A percentile compares a stretch with the other conserved stretches of the same genome.
These are phyloP conservation scores for Dastarcus helophoroides DNA, from an alignment of 2,888 invertebrate species.

Conservation along the genomic window DNA sequence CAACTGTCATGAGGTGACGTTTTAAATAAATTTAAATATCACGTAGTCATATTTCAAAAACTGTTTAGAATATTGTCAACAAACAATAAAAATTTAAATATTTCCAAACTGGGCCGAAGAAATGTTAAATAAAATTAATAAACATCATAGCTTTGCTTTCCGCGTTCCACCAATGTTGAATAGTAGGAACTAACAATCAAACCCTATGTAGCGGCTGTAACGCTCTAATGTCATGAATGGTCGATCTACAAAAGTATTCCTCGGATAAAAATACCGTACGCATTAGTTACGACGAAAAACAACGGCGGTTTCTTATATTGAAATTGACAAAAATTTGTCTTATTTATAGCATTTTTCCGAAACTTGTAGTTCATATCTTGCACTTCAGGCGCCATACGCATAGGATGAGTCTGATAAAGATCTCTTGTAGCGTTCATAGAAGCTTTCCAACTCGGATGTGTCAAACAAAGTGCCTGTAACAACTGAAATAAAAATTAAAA, in stretches of 20 bases:
- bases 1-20: no score
- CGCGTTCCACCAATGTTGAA: not conserved
- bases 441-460: slow-evolving; percentile 3
- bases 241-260: slow-evolving; percentile 5
- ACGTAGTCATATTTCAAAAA: no score
- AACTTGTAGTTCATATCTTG: slow-evolving; percentile 1
- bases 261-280: slow-evolving; percentile 4
- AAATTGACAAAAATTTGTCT: slow-evolving; percentile 1
- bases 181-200: slow-evolving; percentile 2
- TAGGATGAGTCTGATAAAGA: slow-evolving; percentile 1
- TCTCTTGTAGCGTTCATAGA: slow-evolving; percentile 1
- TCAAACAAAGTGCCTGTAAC: slow-evolving; percentile 3
- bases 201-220: slow-evolving; percentile 4
- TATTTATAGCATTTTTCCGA: slow-evolving; percentile 1
- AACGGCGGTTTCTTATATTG: slow-evolving; percentile 4
- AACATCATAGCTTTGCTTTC: slow-evolving; percentile 4
- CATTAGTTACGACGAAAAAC: slow-evolving; percentile 6
- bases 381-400: not conserved
- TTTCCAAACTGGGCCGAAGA: no score
- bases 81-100: no score
- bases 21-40: no score
- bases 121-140: no score
- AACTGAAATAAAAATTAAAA: slow-evolving; percentile 1
- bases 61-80: no score
- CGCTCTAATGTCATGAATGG: slow-evolving; percentile 4